phyloP scores from a whole-genome alignment of 2,113 vertebrate genomes.

The Tyrannus savana region DNA sequence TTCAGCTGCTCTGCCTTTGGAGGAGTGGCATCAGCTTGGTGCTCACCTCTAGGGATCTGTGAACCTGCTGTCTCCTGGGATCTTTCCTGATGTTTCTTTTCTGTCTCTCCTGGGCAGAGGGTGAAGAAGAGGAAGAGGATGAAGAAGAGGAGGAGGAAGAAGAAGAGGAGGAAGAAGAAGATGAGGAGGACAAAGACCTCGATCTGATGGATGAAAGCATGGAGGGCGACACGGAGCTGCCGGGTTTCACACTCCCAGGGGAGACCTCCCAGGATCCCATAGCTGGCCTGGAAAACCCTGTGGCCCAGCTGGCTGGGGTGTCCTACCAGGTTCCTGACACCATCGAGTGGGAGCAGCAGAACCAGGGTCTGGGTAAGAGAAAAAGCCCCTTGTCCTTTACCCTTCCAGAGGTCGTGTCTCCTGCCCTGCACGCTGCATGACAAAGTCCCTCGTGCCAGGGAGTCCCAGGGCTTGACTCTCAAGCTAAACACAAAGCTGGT shows the following conservation, averaged over 20 bases:
- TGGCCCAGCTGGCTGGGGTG: constrained; percentile 65
- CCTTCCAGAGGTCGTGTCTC: neutral
- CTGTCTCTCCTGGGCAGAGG: constrained; percentile 63
- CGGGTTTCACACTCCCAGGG: constrained; percentile 75
- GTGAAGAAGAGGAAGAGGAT: constrained; percentile 83
- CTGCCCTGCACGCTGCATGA: neutral
- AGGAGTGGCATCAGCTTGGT: neutral
- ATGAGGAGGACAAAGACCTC: constrained; percentile 86
- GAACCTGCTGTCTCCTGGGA: neutral
- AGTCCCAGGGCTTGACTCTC: accelerated
- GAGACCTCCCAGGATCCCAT: constrained; percentile 83
- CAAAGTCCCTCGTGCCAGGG: accelerated
- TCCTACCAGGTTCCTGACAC: constrained; percentile 85
- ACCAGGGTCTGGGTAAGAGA: constrained; percentile 91
- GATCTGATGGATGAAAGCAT: constrained; percentile 83
- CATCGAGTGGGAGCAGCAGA: constrained; percentile 91
- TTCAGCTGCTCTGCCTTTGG: neutral
- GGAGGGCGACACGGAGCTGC: constrained; percentile 81
- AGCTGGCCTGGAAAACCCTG: constrained; percentile 53
- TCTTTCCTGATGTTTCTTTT: neutral
- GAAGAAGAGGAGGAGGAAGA: constrained; percentile 82
- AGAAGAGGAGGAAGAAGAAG: constrained; percentile 86
- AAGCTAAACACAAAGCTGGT: neutral
- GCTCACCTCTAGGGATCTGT: neutral
- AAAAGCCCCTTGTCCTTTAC: neutral